Base-by-base conservation (phyloP, 2,113 vertebrate genomes). In the Cynocephalus volans region DNA sequence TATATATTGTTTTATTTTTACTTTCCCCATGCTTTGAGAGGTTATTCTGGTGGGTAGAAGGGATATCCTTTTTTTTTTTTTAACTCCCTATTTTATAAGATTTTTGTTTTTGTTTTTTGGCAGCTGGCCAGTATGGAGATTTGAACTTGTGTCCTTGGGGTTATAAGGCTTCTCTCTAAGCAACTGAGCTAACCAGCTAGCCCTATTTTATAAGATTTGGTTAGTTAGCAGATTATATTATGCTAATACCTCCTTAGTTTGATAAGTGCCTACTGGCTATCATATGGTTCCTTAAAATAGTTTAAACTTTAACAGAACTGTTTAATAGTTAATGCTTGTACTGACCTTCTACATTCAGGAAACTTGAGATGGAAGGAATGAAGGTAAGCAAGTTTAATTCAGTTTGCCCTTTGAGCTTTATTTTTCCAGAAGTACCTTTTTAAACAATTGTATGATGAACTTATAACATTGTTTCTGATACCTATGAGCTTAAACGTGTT, bases 241-340 rank as follows among this genome's bases (percentile, higher is more conserved):
- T 83, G 23, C 24, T 21, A 26, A n/a, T 77, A 56, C 4, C 7
- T 56, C 23, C 56, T 82, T 67, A 73, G 60, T 90, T 92, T 87
- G 7, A 28, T 73, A 69, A 83, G 56, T 90, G 31, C 60, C 77
- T 83, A 8, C 26, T 56, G 50, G 69, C 48, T 65, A 15, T 86
- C 80, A 88, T 50, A 8, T 83, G 72, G n/a, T 62, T 79, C 67
- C 67, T 96, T 97, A 87, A 92, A 75, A n/a, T 87, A 91, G 65
- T 93, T 97, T 97, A 95, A 97, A 93, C 62, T 88, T 91, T 95
- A 95, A 97, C 72, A 91, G 12, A 84, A 75, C 41, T 92, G 75
- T 95, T 93, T 93, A 88, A 79, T 95, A 79, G 50, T 93, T 93
- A 65, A 90, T 85, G 76, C 69, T 86, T 96, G 60, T 93, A 95